phyloP scores from a whole-genome alignment of 2,113 vertebrate species.

The Xiphorhynchus elegans region DNA sequence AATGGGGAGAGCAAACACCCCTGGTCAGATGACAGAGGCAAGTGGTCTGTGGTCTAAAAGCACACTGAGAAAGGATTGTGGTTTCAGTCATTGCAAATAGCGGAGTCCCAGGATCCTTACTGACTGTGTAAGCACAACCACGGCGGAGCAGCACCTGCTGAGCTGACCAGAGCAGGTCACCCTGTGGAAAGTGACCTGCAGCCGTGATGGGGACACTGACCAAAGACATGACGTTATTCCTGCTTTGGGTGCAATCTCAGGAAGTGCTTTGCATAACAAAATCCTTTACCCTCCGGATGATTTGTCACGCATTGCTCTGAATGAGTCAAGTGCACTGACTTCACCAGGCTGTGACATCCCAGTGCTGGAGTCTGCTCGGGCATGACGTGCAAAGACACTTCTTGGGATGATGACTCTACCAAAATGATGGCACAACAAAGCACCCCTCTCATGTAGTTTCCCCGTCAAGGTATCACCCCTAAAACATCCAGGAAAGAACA shows the following conservation, averaged over 20 bases:
- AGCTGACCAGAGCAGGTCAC: neutral
- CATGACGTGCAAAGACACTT: neutral
- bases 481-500: neutral
- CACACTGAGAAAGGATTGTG: neutral
- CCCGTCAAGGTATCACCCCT: neutral
- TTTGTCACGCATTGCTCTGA: neutral
- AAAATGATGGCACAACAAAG: neutral
- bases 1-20: neutral
- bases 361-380: neutral
- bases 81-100: neutral
- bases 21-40: fast-evolving
- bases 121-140: neutral
- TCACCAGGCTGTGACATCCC: neutral
- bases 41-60: neutral
- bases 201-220: neutral
- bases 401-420: neutral
- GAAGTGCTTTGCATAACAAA: neutral
- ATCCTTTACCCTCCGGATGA: neutral
- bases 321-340: neutral
- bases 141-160: neutral
- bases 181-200: neutral
- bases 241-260: neutral
- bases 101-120: neutral
- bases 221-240: neutral
- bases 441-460: fast-evolving